Conservation (phyloP, 2,888 invertebrate genomes). For the Labia minor region DNA sequence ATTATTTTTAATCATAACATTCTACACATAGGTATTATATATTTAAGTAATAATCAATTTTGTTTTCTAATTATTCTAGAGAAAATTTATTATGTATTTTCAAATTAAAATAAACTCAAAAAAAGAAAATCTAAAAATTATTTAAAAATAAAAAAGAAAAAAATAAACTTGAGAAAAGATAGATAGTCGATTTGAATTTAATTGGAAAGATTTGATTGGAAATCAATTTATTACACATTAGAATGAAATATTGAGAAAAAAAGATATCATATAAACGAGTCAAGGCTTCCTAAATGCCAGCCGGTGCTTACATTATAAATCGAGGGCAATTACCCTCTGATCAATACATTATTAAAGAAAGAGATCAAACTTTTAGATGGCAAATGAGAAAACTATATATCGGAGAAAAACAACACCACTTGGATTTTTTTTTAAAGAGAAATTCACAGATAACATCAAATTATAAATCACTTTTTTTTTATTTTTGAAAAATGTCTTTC, state of each 20-base stretch:
- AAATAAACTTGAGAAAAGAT: no score
- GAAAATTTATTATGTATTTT: no score
- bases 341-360: constrained; percentile 7
- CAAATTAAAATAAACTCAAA: no score
- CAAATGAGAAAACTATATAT: background rate
- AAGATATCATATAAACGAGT: background rate
- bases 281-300: background rate
- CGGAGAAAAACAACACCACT: background rate
- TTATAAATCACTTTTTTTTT: background rate
- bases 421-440: background rate
- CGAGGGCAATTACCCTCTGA: background rate
- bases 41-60: no score
- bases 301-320: background rate
- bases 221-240: background rate
- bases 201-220: background rate
- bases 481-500: background rate
- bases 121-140: no score
- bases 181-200: no score
- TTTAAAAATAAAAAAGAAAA: no score
- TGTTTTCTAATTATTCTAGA: no score
- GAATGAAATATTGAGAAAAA: background rate
- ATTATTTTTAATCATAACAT: no score
- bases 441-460: background rate
- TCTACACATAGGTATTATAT: no score
- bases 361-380: background rate